Evolutionary conservation across 2,888 invertebrate genomes (phyloP), one percentile per base, ranked within the genome.

Genomic region (Drosophila recens): DNA sequence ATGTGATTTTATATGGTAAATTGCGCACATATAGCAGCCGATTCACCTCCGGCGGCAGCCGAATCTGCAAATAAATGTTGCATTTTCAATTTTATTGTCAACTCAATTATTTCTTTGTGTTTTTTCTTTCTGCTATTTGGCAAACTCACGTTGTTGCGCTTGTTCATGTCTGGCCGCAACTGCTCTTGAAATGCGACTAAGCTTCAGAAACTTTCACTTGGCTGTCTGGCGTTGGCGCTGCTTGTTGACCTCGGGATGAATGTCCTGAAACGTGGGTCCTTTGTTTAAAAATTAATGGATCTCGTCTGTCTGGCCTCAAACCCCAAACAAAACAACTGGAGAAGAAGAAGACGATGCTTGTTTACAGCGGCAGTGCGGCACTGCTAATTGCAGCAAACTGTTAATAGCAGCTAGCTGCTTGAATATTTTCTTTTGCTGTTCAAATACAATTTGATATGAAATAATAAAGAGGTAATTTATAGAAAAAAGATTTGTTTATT

Each of bases 41-140:
- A 92, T 99, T 99, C 3, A 99, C 99, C 94, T 99, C 99, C 73
- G 99, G 99, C 33, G 99, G 99, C 72, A 99, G 94, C 79, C 99
- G 95, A 59, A 99, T 98, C 98, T 98, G 87, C 49, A 78, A 82
- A 40, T 30, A 48, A 58, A 42, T 57, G 34, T 33, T 23, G 0
- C 45, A 57, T 27, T 75, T 51, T 40, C 33, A 59, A 58, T 67
- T 61, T 61, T 46, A 59, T 69, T 80, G 62, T 51, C 13, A 43
- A 45, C 30, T 51, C 38, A 52, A 57, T 56, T 64, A 57, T 54
- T 58, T 61, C 23, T 38, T 57, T 23, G 30, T 51, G 34, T 51
- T n/a, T 27, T 49, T 64, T 73, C 15, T 62, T 15, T 45, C 45
- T 64, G 4, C 11, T 4, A 11, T 17, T 15, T 17, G 4, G 4